phyloP scores from a whole-genome alignment of 2,888 invertebrate genomes.

The Ganaspis brasiliensis region DNA sequence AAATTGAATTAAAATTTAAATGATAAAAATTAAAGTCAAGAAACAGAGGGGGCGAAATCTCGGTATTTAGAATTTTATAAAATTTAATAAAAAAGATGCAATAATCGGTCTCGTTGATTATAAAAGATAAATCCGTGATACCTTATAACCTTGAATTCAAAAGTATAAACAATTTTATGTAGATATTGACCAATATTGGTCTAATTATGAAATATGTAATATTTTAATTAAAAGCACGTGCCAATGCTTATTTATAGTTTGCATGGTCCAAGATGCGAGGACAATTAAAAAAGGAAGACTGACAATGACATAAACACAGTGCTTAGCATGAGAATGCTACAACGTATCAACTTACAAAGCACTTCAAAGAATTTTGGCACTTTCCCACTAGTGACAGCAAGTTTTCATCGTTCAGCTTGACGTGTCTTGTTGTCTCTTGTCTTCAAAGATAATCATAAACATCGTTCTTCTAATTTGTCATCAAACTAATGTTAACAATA shows the following conservation, averaged over 20 bases:
- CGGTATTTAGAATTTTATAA: too few species aligned
- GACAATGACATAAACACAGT: not conserved
- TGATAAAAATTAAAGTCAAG: too few species aligned
- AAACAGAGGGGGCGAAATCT: too few species aligned
- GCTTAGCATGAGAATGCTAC: constrained; percentile 9
- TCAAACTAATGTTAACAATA: not conserved
- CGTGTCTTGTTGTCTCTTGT: constrained; percentile 14
- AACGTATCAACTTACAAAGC: constrained; percentile 19
- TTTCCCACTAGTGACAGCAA: constrained; percentile 47
- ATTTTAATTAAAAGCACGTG: not conserved
- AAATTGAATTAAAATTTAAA: too few species aligned
- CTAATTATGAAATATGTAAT: too few species aligned
- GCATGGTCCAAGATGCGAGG: not conserved
- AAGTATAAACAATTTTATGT: too few species aligned
- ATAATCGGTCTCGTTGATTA: too few species aligned
- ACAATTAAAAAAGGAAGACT: not conserved
- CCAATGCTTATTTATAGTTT: not conserved
- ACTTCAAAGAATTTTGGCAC: constrained; percentile 52
- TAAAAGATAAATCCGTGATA: too few species aligned
- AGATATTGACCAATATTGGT: too few species aligned
- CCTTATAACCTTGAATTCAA: too few species aligned
- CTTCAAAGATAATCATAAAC: constrained; percentile 1
- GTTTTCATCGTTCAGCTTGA: constrained; percentile 45
- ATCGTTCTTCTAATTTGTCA: constrained; percentile 1
- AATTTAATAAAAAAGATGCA: too few species aligned